Base-by-base conservation (phyloP, 1,140 invertebrate genomes). In the Luehdorfia chinensis region DNA sequence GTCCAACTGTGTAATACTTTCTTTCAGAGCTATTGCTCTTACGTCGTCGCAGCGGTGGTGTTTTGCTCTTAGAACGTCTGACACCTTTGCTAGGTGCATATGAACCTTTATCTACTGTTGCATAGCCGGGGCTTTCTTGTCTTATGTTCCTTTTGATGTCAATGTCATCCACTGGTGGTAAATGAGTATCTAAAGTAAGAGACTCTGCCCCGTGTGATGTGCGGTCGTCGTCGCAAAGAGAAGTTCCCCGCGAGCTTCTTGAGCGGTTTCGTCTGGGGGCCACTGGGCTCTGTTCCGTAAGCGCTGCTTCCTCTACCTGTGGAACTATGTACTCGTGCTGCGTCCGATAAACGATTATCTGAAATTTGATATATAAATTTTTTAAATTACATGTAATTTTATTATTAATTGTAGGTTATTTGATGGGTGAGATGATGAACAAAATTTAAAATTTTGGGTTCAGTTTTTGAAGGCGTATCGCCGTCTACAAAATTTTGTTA, bases 131-230 rank as follows among this genome's bases (percentile, higher is more conserved):
- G 45, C 81, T 87, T 63, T 90, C 89, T 6, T 88, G 87, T 8
- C 81, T 80, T 49, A 87, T 79, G 57, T 87, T 73, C 55, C 87
- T 80, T 46, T 88, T 81, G 14, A 78, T 60, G 23, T 87, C 77
- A 13, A 83, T 78, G 13, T 87, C 80, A 28, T 76, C 66, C 8
- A 59, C 47, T 2, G 61, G 55, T 28, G 73, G 60, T 12, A 71
- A 63, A 48, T 87, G 75, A 7, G 81, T 81, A 36, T 89, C 88
- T 25, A 88, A 64, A 5, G 70, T 87, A 9, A 90, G 61, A 1
- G 92, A 93, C 39, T 93, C 92, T 2, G 92, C 92, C 1, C 92
- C 93, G 45, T 90, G 88, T 0, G 92, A 93, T 1, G 91, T 93
- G 11, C 92, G 87, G 46, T 93, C 91, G 34, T 92, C 92, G 39